Evolutionary conservation across 2,888 invertebrate species (phyloP).

Genomic region (Euspilapteryx auroguttella): DNA sequence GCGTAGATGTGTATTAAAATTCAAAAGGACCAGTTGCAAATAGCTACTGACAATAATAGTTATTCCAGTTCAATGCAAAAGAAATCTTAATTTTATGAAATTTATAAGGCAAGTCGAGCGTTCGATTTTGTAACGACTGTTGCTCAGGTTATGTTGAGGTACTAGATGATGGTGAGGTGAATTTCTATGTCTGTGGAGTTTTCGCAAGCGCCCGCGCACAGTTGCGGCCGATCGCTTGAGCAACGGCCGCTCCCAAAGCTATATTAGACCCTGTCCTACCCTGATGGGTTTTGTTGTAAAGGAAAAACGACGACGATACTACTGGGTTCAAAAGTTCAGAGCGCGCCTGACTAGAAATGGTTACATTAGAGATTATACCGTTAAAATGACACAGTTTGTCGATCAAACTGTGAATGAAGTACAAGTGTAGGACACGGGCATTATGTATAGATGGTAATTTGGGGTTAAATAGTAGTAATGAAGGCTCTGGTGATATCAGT

Average conservation of each 20-base stretch:
- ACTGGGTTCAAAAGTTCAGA: too few relatives aligned
- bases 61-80: background rate
- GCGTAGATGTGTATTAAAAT: too few relatives aligned
- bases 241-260: conserved; percentile 56
- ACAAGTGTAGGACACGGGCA: background rate
- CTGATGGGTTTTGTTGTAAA: conserved; percentile 39
- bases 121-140: conserved; percentile 39
- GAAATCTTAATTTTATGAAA: conserved; percentile 19
- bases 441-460: background rate
- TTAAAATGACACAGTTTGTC: conserved; percentile 3
- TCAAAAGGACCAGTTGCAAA: too few relatives aligned
- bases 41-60: too few relatives aligned
- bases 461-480: conserved; percentile 17
- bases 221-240: conserved; percentile 47
- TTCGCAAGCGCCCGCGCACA: conserved; percentile 35
- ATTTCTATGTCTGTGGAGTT: conserved; percentile 12
- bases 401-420: background rate
- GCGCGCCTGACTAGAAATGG: too few relatives aligned
- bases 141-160: conserved; percentile 25
- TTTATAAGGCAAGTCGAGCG: conserved; percentile 32
- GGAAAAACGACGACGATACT: conserved; percentile 26
- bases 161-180: conserved; percentile 2
- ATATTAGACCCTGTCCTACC: conserved; percentile 47
- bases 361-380: conserved; percentile 1
- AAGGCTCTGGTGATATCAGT: too few relatives aligned